Percentiles rank a stretch among this genome's conserved stretches.
Conservation (phyloP, 1,140 invertebrate genomes). For the Panonychus citri region DNA sequence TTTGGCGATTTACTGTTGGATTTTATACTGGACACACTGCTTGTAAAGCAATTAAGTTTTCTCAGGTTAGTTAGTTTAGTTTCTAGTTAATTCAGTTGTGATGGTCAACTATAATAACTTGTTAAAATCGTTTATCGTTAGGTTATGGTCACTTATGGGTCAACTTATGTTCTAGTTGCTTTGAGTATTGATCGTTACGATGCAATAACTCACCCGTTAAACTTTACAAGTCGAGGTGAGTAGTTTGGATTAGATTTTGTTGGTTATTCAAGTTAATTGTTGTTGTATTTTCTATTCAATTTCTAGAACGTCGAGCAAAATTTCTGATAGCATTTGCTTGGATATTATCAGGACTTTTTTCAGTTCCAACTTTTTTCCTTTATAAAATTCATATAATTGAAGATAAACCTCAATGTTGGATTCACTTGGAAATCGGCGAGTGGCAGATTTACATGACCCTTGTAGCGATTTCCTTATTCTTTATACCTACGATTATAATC, state of each 20-base stretch:
- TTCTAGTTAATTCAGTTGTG: neutral
- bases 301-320: conserved; percentile 58
- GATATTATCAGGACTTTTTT: conserved; percentile 53
- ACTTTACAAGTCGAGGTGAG: conserved; percentile 30
- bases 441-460: conserved; percentile 69
- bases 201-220: conserved; percentile 82
- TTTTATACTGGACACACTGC: conserved; percentile 67
- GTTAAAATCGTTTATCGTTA: neutral
- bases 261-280: neutral
- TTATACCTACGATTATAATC: conserved; percentile 69
- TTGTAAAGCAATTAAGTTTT: conserved; percentile 60
- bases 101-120: too few relatives aligned
- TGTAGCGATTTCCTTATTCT: conserved; percentile 55
- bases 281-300: neutral
- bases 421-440: conserved; percentile 44
- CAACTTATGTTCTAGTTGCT: conserved; percentile 79
- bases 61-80: conserved; percentile 48
- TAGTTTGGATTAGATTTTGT: neutral
- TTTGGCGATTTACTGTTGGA: conserved; percentile 57
- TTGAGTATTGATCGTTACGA: conserved; percentile 82
- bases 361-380: conserved; percentile 52
- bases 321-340: conserved; percentile 53
- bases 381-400: conserved; percentile 41
- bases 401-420: conserved; percentile 62
- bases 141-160: conserved; percentile 60